phyloP scores from a whole-genome alignment of 2,888 invertebrate species.

The Drosophila neotestacea region DNA sequence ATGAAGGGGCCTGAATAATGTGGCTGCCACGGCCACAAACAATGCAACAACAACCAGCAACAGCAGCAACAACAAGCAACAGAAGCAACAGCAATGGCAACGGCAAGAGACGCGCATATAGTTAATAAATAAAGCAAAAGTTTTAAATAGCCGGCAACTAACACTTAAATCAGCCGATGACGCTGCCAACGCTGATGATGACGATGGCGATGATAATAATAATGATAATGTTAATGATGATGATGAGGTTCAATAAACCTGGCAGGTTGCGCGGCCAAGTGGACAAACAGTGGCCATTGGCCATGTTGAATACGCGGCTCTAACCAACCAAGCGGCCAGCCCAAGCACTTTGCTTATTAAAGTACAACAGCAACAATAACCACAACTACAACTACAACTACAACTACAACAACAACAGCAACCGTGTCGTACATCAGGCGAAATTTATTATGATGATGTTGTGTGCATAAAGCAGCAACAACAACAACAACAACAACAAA shows the following conservation, averaged over 20 bases:
- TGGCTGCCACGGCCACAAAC: constrained; percentile 48
- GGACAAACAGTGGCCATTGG: constrained; percentile 65
- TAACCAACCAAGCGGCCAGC: constrained; percentile 73
- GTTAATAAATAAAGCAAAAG: constrained; percentile 66
- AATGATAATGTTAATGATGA: constrained; percentile 19
- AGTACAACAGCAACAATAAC: constrained; percentile 58
- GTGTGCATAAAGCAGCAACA: constrained; percentile 66
- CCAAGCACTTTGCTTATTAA: constrained; percentile 80
- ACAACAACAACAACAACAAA: constrained; percentile 26
- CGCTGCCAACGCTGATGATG: constrained; percentile 38
- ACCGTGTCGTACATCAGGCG: constrained; percentile 66
- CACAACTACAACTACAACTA: constrained; percentile 42
- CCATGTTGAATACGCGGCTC: constrained; percentile 46
- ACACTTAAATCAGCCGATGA: constrained; percentile 60
- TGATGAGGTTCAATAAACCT: constrained; percentile 65
- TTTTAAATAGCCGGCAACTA: constrained; percentile 61
- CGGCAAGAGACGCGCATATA: constrained; percentile 37
- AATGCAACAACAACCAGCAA: constrained; percentile 28
- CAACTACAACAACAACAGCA: constrained; percentile 48
- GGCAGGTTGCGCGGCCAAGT: constrained; percentile 71
- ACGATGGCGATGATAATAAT: neutral
- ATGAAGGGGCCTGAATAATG: constrained; percentile 53
- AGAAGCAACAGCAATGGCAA: neutral
- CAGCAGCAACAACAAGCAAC: constrained; percentile 2
- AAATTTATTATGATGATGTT: constrained; percentile 81